Evolutionary conservation across 2,113 vertebrate species (phyloP).

Genomic region (Caloenas nicobarica): DNA sequence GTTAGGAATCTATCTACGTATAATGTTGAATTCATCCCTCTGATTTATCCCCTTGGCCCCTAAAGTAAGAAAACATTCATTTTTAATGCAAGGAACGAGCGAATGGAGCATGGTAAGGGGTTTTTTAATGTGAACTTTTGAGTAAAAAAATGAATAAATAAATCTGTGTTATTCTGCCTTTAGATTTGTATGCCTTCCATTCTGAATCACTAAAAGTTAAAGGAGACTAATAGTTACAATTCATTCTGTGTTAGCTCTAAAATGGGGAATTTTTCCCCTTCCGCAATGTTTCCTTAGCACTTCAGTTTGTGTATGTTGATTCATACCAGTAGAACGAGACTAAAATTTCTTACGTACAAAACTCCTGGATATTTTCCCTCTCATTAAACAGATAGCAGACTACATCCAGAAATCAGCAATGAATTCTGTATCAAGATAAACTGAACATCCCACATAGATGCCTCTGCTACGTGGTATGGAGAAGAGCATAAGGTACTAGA

Average conservation of each 20-base stretch:
- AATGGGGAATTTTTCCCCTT: neutral
- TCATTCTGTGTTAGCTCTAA: neutral
- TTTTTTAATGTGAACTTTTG: neutral
- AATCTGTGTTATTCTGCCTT: neutral
- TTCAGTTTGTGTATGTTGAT: neutral
- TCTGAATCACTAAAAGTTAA: neutral
- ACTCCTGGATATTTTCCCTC: neutral
- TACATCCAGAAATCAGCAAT: neutral
- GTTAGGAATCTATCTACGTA: neutral
- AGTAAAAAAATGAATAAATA: neutral
- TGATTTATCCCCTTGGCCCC: neutral
- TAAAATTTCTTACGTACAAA: neutral
- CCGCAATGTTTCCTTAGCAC: neutral
- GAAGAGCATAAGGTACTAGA: neutral
- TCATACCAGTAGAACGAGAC: neutral
- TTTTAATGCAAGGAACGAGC: neutral
- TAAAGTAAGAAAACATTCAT: neutral
- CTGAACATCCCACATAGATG: accelerated
- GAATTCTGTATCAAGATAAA: neutral
- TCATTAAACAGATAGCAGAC: neutral
- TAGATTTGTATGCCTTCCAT: neutral
- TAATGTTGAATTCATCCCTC: neutral
- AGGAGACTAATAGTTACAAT: neutral
- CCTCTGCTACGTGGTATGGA: neutral
- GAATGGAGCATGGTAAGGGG: neutral